Base-by-base conservation (phyloP, 2,113 vertebrate genomes). In the Condylura cristata region DNA sequence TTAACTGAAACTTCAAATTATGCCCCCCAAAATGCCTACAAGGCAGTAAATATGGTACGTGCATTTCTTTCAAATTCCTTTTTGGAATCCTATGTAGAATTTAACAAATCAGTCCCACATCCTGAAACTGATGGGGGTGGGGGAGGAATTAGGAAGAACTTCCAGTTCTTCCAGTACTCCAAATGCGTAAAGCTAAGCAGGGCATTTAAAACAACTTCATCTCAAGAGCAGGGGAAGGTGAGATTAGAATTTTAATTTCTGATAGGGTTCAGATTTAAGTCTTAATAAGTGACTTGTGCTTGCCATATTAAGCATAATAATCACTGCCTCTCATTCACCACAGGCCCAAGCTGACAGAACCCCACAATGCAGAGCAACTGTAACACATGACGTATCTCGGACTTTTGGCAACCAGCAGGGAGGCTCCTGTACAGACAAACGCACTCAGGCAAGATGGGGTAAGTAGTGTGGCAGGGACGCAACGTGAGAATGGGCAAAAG, bases 1-100 rank as follows among this genome's bases (percentile, higher is more conserved):
- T 81, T 75, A 60, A 84, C 20, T 56, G 16, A 88, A 94, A 13
- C 28, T 82, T 87, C 63, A 76, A 91, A 85, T 44, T 24, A 3
- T 8, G 26, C 13, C 18, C 41, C 9, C 9, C 7, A 11, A 44
- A 81, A 37, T 5, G 34, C 63, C 41, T 76, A 16, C 39, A 63
- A 80, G 44, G 34, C 56, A 37, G 30, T 68, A 90, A 53, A 80
- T 58, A 2, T 56, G 10, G 34, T 56, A 81, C 44, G 87, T 32
- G 22, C 44, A 8, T 92, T 97, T 94, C 74, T 92, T 82, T 76
- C 34, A 72, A 90, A 93, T 91, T 87, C 0, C 37, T 91, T 80
- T 94, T 68, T 66, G 83, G 75, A 93, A 92, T 68, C 44, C 84
- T 74, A 71, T 30, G 51, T 2, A 28, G 72, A 95, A 94, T 48